Evolutionary conservation across 2,797 vertebrate genomes (phyloP).

Genomic region (Gallinago nigripennis): DNA sequence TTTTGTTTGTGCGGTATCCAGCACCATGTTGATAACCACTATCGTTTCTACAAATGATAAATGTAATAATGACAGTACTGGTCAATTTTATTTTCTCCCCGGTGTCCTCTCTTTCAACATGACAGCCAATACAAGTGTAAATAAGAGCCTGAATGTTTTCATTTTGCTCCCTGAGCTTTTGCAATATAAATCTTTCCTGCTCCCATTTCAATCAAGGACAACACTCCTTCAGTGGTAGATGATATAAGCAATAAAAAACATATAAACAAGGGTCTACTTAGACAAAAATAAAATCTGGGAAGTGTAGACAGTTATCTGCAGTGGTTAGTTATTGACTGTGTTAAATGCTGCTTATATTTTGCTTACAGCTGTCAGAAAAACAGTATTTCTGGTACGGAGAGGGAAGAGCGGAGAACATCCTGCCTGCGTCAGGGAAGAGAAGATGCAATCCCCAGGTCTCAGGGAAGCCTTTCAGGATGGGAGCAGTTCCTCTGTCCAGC

Average conservation of each 20-base stretch:
- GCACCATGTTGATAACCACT: background rate
- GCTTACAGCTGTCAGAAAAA: background rate
- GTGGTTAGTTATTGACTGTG: background rate
- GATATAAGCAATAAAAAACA: background rate
- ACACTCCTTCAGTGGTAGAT: background rate
- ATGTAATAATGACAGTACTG: background rate
- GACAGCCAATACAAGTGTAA: background rate
- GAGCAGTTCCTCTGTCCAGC: background rate
- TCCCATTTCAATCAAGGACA: background rate
- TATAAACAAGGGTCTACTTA: background rate
- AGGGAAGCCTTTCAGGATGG: background rate
- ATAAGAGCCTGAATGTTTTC: background rate
- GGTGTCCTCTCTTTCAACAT: background rate
- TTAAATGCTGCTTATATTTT: background rate
- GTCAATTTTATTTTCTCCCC: background rate
- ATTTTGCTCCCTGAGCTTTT: background rate
- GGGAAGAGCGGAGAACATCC: background rate
- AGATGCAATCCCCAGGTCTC: background rate
- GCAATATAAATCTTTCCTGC: background rate
- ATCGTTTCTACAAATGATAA: background rate
- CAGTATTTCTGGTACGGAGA: background rate
- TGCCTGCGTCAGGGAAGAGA: background rate
- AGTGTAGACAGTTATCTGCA: background rate
- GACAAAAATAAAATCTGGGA: background rate
- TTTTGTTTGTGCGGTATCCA: background rate